A percentile compares a stretch with the other conserved stretches of the same genome.
phyloP scores from a whole-genome alignment of 2,113 vertebrate species.

The Speoplatyrhinus poulsoni region DNA sequence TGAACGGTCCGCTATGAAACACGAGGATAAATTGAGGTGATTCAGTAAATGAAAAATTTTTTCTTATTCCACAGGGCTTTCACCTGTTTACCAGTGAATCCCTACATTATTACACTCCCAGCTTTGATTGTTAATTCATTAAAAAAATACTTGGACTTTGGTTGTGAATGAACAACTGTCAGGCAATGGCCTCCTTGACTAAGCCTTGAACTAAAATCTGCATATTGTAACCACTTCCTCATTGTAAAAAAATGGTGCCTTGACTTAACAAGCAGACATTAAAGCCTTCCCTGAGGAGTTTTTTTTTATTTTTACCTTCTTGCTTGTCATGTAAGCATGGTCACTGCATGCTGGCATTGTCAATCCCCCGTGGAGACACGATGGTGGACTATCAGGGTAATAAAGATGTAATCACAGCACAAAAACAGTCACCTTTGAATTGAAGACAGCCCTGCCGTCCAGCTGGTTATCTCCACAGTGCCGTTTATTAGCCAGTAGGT shows the following conservation, averaged over 20 bases:
- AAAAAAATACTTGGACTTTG: not conserved
- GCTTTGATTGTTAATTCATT: not conserved
- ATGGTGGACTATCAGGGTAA: conserved; percentile 16
- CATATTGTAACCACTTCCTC: no score
- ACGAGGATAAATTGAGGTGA: conserved; percentile 8
- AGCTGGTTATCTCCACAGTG: not conserved
- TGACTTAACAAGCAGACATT: no score
- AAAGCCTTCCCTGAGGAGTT: no score
- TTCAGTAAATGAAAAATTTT: not conserved
- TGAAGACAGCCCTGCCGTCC: not conserved
- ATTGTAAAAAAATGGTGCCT: no score
- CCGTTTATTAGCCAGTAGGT: not conserved
- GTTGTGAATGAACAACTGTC: not conserved
- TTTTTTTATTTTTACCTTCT: no score
- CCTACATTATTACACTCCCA: not conserved
- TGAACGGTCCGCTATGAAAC: not conserved
- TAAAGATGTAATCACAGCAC: conserved; percentile 46
- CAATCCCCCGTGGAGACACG: not conserved
- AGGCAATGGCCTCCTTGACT: not conserved
- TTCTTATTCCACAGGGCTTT: not conserved
- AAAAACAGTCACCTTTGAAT: not conserved
- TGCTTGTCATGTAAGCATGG: not conserved
- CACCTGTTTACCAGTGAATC: not conserved
- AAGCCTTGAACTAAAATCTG: no score
- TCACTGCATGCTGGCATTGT: conserved; percentile 48